Base-by-base conservation (phyloP, 1,140 invertebrate genomes). In the Ladona fulva region DNA sequence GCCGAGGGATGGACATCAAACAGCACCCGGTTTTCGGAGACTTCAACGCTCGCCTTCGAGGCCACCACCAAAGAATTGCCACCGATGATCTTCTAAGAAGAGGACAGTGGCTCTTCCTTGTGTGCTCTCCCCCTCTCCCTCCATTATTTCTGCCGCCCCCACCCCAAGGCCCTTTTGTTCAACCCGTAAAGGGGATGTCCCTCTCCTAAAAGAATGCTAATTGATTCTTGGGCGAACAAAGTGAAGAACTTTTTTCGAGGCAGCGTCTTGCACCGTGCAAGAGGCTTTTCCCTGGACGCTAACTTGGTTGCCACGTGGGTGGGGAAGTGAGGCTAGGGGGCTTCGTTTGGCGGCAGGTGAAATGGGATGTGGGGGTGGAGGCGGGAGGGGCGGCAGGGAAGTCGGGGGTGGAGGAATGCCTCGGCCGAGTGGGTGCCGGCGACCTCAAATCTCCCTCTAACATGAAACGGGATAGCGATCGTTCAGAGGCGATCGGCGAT, bases 211-310 rank as follows among this genome's bases (percentile, higher is more conserved):
- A 66, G 52, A 66, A 66, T 66, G 52, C 52, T 66, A 66, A 66
- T 66, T 66, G 52, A 66, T 66, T 66, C 52, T 22, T 66, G 52
- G n/a, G 16, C 52, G 52, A 66, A 66, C 52, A 66, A 66, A 66
- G 52, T 22, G 52, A 19, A 16, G n/a, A 22, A 12, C 52, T 66
- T 66, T 16, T 66, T 19, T 16, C 5, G n/a, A 66, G 52, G 52
- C 52, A 66, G 3, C 52, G 16, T 22, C n/a, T 22, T 66, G 52
- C 52, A 16, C 52, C 14, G 52, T 22, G 52, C 44, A 52, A 52
- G 44, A 19, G 19, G 44, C 52, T 22, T 66, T 12, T 22, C 52
- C 52, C n/a, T n/a, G n/a, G n/a, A n/a, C n/a, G n/a, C 52, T 22
- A 19, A 19, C 52, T 22, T 12, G 52, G 5, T 66, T 8, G 29